These are phyloP conservation scores for Napeogenes sylphis DNA, from an alignment of 2,888 invertebrate species.

Conservation along the genomic window DNA sequence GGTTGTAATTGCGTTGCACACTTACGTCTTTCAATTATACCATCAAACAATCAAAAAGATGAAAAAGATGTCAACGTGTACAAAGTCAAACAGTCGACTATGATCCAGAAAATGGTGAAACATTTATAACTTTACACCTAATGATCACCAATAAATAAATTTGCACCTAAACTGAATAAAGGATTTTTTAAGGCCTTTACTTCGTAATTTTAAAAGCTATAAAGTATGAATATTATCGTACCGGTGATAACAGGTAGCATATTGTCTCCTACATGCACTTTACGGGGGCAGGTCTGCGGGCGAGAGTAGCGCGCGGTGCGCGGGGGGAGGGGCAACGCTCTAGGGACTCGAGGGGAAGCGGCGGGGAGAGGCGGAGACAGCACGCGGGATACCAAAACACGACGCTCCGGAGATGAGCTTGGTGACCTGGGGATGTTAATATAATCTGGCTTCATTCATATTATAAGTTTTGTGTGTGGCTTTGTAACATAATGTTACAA, in stretches of 20 bases:
- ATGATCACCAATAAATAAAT: no score
- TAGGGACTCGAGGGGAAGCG: conserved; percentile 31
- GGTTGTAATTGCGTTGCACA: background rate
- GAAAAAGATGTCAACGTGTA: no score
- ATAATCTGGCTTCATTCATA: background rate
- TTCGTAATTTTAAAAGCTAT: no score
- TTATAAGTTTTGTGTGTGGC: background rate
- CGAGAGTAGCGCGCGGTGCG: conserved; percentile 51
- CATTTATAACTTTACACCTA: no score
- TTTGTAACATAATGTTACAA: no score
- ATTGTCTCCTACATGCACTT: conserved; percentile 46
- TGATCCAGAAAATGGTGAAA: no score
- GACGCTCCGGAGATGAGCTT: conserved; percentile 64
- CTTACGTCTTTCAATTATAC: no score
- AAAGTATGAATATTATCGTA: conserved; percentile 21
- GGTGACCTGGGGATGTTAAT: conserved; percentile 56
- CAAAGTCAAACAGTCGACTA: no score
- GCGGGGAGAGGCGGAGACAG: conserved; percentile 60
- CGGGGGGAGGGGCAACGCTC: conserved; percentile 38
- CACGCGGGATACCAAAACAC: conserved; percentile 56
- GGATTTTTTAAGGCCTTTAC: no score
- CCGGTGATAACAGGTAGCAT: conserved; percentile 60
- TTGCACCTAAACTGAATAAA: no score
- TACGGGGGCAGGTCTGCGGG: conserved; percentile 39
- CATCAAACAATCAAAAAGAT: no score